These are phyloP conservation scores for Pasiphila rectangulata DNA, from an alignment of 2,888 invertebrate species.

Conservation along the genomic window DNA sequence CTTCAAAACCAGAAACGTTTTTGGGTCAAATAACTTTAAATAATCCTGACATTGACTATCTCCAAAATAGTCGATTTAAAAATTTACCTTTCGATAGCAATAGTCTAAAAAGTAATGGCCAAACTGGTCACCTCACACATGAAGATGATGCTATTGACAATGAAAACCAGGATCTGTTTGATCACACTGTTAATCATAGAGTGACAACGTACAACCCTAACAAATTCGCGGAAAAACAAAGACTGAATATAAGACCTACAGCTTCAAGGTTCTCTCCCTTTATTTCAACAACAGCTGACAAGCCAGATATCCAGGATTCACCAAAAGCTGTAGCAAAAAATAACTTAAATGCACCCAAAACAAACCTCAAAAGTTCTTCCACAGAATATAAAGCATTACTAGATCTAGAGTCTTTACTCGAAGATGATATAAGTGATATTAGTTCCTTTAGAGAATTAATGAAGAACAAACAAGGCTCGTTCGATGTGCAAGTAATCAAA, in stretches of 20 bases:
- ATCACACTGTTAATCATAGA: constrained; percentile 51
- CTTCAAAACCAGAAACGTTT: constrained; percentile 83
- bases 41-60: constrained; percentile 78
- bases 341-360: constrained; percentile 44
- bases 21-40: constrained; percentile 83
- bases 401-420: constrained; percentile 80
- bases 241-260: constrained; percentile 61
- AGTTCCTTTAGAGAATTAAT: constrained; percentile 72
- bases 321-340: constrained; percentile 46
- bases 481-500: constrained; percentile 79
- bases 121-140: constrained; percentile 64
- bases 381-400: constrained; percentile 75
- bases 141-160: constrained; percentile 67
- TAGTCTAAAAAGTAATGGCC: constrained; percentile 69
- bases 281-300: constrained; percentile 45
- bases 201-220: constrained; percentile 75
- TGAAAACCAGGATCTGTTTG: constrained; percentile 69
- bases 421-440: constrained; percentile 79
- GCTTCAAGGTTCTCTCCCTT: constrained; percentile 52
- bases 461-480: constrained; percentile 70
- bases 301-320: constrained; percentile 39
- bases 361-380: constrained; percentile 52
- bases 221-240: constrained; percentile 60
- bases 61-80: constrained; percentile 70
- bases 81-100: constrained; percentile 73